Evolutionary conservation across 2,797 vertebrate genomes (phyloP), one percentile per base, ranked within the genome.

Genomic region (Hephaestus fuliginosus): DNA sequence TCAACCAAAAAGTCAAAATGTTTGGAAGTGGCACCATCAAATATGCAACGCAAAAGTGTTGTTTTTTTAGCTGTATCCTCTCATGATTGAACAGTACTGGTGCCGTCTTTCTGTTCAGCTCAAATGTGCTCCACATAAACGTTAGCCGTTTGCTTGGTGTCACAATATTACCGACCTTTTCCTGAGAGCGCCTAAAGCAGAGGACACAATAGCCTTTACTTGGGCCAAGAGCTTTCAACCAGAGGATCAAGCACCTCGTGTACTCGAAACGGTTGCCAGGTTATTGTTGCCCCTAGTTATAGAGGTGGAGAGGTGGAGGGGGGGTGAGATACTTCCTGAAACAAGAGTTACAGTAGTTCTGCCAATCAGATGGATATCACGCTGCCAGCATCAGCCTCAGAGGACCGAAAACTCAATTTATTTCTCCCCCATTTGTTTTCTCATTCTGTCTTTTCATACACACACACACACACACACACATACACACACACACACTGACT

Each of bases 201-300:
- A 75, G 49, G 33, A 90, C 72, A 92, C 88, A 90, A 86, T 86
- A 81, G 82, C 58, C 56, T 80, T 83, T 74, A 73, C 76, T 63
- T 41, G 68, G 75, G 78, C 83, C 63, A 41, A 83, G 76, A 85
- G 88, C 90, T 88, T 86, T 89, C 84, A 92, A 86, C 86, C 79
- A 76, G 80, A 5, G 9, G 86, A 91, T 93, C 89, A 90, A 90
- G 88, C 86, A 33, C 76, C 80, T 87, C 57, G 39, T 93, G 88
- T 83, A 84, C 85, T 89, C 49, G 13, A 84, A 80, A 89, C 77
- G 89, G 95, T 96, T 96, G 95, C 95, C 93, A 93, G 95, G 95
- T 95, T 94, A 93, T 96, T 93, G 95, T 96, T 96, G 94, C 95
- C 92, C 89, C 41, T 90, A 89, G 95, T 91, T 94, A 95, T 94